phyloP scores from a whole-genome alignment of 2,113 vertebrate genomes.

The Sus scrofa region T2T-Sscrofa CM000817.6:66078001-66078500 shows the following conservation, averaged over 20 bases:
- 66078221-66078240: not conserved
- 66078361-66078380: constrained; percentile 49
- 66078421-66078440: constrained; percentile 6
- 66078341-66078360: constrained; percentile 15
- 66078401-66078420: constrained; percentile 37
- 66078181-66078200: not conserved
- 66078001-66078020: not conserved
- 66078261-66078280: not conserved
- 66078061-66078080: not conserved
- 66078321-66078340: not conserved
- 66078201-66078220: not conserved
- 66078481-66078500: constrained; percentile 70
- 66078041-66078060: not conserved
- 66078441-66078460: constrained; percentile 64
- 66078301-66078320: not conserved
- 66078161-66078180: not conserved
- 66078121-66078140: not conserved
- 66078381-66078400: constrained; percentile 49
- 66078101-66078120: not conserved
- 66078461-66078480: constrained; percentile 64
- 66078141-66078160: not conserved
- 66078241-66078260: not conserved
- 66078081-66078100: not conserved
- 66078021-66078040: not conserved
- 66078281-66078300: not conserved